Evolutionary conservation across 2,113 vertebrate genomes (phyloP).

Genomic region (Scytalopus superciliaris): DNA sequence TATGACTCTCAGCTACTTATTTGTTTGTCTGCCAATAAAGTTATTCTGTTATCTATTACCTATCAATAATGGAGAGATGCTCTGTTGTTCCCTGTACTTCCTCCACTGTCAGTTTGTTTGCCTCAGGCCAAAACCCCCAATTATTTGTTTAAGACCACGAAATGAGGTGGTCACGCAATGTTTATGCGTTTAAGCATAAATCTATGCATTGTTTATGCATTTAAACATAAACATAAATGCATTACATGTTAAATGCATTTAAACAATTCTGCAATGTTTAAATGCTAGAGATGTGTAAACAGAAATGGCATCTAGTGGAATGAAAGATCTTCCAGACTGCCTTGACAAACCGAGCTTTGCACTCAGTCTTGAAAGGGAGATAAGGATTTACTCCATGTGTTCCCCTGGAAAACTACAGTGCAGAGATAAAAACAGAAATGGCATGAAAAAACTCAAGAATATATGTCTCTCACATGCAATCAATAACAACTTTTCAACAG

Average conservation of each 20-base stretch:
- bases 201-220: not conserved
- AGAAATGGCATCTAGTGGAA: not conserved
- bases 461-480: not conserved
- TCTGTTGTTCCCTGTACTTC: not conserved
- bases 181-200: conserved; percentile 7
- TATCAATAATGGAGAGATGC: not conserved
- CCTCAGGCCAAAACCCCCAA: not conserved
- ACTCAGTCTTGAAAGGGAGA: not conserved
- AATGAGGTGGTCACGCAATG: not conserved
- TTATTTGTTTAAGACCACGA: not conserved
- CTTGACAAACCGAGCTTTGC: not conserved
- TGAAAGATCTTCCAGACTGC: not conserved
- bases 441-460: not conserved
- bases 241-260: conserved; percentile 14
- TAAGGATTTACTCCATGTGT: not conserved
- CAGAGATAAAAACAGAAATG: not conserved
- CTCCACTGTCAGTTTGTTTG: not conserved
- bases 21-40: not conserved
- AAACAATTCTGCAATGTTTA: conserved; percentile 9
- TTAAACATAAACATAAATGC: conserved; percentile 7
- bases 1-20: not conserved
- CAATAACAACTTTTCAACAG: not conserved
- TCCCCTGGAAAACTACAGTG: not conserved
- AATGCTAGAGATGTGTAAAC: not conserved
- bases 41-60: not conserved